A percentile compares a stretch with the other conserved stretches of the same genome.
These are phyloP conservation scores for Meliscaeva auricollis DNA, from an alignment of 2,888 invertebrate genomes.

Conservation along the genomic window DNA sequence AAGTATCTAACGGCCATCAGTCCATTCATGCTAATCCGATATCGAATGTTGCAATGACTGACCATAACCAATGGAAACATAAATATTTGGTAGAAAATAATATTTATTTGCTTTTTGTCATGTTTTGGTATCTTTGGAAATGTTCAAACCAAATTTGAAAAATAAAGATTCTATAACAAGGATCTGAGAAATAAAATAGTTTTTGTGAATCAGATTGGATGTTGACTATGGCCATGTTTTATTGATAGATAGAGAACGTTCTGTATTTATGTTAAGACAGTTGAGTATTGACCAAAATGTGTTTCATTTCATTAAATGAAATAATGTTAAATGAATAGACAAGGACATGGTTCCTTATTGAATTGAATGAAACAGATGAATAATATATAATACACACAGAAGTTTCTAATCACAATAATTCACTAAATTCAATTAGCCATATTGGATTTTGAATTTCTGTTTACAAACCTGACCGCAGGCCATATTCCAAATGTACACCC, in stretches of 20 bases:
- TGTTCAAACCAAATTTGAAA: slow-evolving; percentile 42
- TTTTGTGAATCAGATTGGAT: neutral
- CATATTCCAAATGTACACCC: no score
- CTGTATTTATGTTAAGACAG: neutral
- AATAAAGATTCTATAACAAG: slow-evolving; percentile 31
- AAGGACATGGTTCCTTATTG: neutral
- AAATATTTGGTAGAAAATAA: slow-evolving; percentile 63
- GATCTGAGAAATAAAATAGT: neutral
- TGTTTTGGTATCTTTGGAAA: slow-evolving; percentile 21
- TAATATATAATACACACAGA: slow-evolving; percentile 1
- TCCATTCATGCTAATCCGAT: slow-evolving; percentile 67
- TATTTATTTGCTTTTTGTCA: slow-evolving; percentile 62
- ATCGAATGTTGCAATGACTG: slow-evolving; percentile 58
- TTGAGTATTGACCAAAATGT: slow-evolving; percentile 15
- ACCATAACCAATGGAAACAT: slow-evolving; percentile 32
- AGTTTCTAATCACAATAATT: slow-evolving; percentile 21
- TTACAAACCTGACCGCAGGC: slow-evolving; percentile 1
- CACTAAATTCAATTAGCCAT: slow-evolving; percentile 41
- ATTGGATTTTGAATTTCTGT: slow-evolving; percentile 21
- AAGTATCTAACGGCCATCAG: slow-evolving; percentile 31
- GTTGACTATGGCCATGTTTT: slow-evolving; percentile 26
- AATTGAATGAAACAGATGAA: slow-evolving; percentile 6
- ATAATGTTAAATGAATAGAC: slow-evolving; percentile 9
- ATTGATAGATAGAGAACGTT: neutral
- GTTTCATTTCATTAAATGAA: slow-evolving; percentile 23